Conservation (phyloP, 1,140 invertebrate genomes). For the Pseudobourletiella spinata region DNA sequence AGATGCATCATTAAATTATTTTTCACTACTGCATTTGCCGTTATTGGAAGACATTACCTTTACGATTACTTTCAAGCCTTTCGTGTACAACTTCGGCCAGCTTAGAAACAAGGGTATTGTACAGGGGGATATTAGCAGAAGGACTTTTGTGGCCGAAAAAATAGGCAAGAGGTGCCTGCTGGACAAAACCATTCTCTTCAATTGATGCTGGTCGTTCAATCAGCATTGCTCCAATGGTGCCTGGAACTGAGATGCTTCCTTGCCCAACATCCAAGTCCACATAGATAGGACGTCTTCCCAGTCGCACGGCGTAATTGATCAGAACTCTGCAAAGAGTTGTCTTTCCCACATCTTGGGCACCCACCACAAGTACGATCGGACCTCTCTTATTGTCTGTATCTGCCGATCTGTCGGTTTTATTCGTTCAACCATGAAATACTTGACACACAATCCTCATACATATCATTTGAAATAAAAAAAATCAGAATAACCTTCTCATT, state of each 20-base stretch:
- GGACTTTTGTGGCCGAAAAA: conserved; percentile 86
- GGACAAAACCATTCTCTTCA: conserved; percentile 78
- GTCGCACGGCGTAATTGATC: conserved; percentile 85
- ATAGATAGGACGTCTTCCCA: conserved; percentile 75
- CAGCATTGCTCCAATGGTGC: conserved; percentile 77
- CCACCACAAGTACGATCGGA: conserved; percentile 82
- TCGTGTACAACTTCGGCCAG: conserved; percentile 79
- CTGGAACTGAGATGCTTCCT: conserved; percentile 83
- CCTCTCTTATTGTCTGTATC: conserved; percentile 46
- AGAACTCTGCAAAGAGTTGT: conserved; percentile 81
- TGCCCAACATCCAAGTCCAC: conserved; percentile 96
- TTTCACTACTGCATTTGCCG: too few relatives aligned
- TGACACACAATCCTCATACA: too few relatives aligned
- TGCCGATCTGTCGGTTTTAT: conserved; percentile 25
- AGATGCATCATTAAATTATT: too few relatives aligned
- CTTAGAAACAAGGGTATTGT: conserved; percentile 72
- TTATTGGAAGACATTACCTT: too few relatives aligned
- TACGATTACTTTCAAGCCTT: conserved; percentile 74
- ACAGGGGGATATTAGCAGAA: conserved; percentile 67
- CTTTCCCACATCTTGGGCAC: conserved; percentile 93
- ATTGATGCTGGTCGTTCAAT: conserved; percentile 84
- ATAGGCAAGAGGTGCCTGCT: conserved; percentile 83
- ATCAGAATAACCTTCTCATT: conserved; percentile 27
- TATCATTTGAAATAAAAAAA: not conserved
- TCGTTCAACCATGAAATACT: too few relatives aligned